Conservation (phyloP, 92 coral and sea anemone species). For the Epizoanthus ramosus region DNA sequence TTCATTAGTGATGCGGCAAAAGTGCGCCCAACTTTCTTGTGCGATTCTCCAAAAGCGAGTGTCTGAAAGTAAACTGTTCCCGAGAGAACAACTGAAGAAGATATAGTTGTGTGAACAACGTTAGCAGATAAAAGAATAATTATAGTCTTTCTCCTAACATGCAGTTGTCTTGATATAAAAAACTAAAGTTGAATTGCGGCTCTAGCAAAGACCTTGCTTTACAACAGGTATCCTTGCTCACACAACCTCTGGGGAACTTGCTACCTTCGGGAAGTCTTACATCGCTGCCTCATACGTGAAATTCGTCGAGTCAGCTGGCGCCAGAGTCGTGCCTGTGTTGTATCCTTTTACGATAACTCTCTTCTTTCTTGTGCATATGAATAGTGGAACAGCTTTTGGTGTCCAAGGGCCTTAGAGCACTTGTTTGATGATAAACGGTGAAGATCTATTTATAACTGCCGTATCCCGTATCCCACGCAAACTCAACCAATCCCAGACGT, state of each 20-base stretch:
- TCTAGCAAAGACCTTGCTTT: neutral
- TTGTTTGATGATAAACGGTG: too few species aligned
- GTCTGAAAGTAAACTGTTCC: too few species aligned
- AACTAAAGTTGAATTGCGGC: neutral
- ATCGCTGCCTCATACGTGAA: constrained; percentile 56
- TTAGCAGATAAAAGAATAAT: too few species aligned
- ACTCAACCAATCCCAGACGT: too few species aligned
- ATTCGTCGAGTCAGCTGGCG: constrained; percentile 55
- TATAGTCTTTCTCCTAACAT: too few species aligned
- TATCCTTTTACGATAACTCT: constrained; percentile 9
- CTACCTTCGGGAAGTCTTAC: constrained; percentile 41
- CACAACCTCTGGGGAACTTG: constrained; percentile 25
- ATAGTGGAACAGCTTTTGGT: neutral
- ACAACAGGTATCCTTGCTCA: constrained; percentile 35
- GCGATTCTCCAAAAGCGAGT: too few species aligned
- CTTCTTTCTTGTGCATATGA: neutral
- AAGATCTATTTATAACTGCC: too few species aligned
- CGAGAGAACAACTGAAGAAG: too few species aligned
- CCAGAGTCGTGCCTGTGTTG: constrained; percentile 55
- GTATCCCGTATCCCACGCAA: too few species aligned
- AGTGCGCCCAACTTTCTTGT: too few species aligned
- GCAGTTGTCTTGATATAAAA: neutral
- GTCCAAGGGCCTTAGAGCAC: neutral
- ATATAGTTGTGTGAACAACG: too few species aligned
- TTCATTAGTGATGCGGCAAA: too few species aligned